These are phyloP conservation scores for Galbula dea DNA, from an alignment of 2,113 vertebrate species.

Conservation along the genomic window DNA sequence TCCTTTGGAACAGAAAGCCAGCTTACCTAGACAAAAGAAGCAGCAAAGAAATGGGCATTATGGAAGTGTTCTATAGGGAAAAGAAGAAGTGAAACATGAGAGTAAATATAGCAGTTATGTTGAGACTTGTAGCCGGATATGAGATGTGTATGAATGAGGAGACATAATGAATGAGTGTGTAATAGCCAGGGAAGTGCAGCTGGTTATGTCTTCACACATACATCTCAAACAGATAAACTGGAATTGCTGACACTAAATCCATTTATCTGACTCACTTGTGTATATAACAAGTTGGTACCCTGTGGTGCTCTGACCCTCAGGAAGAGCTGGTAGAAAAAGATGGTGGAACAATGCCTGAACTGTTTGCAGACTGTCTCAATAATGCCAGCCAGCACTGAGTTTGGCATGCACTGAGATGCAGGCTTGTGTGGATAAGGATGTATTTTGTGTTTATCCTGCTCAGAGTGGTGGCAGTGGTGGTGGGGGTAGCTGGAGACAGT, in stretches of 20 bases:
- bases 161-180: neutral
- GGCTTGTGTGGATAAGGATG: neutral
- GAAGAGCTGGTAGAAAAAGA: neutral
- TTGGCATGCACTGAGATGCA: neutral
- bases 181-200: neutral
- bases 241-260: neutral
- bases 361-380: neutral
- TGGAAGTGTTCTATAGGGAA: too few relatives aligned
- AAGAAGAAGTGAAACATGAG: neutral
- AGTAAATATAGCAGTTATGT: neutral
- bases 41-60: neutral
- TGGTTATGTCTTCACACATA: neutral
- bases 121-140: neutral
- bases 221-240: accelerated
- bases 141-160: neutral
- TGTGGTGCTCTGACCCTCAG: neutral
- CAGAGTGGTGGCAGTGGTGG: accelerated
- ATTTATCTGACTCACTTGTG: neutral
- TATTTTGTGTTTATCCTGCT: neutral
- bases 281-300: neutral
- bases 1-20: neutral
- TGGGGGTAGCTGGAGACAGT: neutral
- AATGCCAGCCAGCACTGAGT: neutral
- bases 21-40: neutral
- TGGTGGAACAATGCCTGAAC: neutral